Conservation (phyloP, 2,797 vertebrate species). For the Argentina silus region DNA sequence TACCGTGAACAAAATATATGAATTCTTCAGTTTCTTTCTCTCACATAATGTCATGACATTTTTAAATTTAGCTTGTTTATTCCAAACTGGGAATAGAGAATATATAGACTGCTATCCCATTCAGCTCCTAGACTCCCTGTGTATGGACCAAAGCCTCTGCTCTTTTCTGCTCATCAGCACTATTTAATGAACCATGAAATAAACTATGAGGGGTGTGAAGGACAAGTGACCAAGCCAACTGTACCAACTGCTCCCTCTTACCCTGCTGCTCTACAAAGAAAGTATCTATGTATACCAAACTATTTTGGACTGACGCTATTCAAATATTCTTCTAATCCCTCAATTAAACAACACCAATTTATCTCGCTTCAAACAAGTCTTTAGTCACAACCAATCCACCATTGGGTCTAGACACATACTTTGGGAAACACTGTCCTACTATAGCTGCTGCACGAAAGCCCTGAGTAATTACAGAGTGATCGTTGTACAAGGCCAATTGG, state of each 20-base stretch:
- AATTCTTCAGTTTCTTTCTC: not conserved
- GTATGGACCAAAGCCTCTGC: not conserved
- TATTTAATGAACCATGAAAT: not conserved
- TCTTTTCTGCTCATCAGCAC: not conserved
- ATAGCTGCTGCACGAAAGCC: not conserved
- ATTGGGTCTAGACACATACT: constrained; percentile 23
- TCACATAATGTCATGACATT: not conserved
- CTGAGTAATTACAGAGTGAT: not conserved
- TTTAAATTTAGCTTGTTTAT: too few species aligned
- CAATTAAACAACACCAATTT: not conserved
- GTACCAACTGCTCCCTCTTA: not conserved
- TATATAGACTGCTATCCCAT: not conserved
- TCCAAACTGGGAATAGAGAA: too few species aligned
- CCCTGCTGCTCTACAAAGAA: not conserved
- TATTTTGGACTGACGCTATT: not conserved
- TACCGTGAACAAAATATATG: not conserved
- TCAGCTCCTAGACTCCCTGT: not conserved
- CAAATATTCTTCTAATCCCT: not conserved
- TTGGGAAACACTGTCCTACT: constrained; percentile 27
- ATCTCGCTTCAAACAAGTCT: not conserved
- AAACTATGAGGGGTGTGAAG: not conserved
- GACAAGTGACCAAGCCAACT: not conserved
- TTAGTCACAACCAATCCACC: not conserved
- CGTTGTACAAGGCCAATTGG: not conserved
- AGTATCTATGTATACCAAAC: not conserved